Percentiles rank a stretch among this genome's conserved stretches.
phyloP scores from a whole-genome alignment of 2,888 invertebrate genomes.

The Agriopis aurantiaria region DNA sequence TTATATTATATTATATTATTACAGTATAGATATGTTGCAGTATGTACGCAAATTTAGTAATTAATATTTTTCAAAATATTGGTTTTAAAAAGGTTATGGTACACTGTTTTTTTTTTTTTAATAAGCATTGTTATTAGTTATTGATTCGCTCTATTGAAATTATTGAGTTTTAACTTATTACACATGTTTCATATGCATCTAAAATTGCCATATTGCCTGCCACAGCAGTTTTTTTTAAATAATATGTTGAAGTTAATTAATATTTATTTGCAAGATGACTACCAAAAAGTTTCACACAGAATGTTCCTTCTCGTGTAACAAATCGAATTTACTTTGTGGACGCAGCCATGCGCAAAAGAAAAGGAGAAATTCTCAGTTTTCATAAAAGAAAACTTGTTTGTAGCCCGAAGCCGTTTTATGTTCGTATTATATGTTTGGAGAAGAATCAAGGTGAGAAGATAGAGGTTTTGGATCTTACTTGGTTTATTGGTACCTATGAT shows the following conservation, averaged over 20 bases:
- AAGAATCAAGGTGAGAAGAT: background rate
- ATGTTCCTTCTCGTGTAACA: constrained; percentile 28
- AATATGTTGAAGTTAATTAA: background rate
- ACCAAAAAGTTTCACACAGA: constrained; percentile 19
- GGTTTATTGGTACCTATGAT: background rate
- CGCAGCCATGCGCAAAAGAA: constrained; percentile 25
- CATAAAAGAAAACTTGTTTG: constrained; percentile 5
- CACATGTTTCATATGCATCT: too few relatives aligned
- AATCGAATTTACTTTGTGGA: constrained; percentile 32
- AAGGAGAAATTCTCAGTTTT: constrained; percentile 17
- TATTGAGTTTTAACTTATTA: too few relatives aligned
- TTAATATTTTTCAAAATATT: background rate
- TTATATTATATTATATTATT: too few relatives aligned
- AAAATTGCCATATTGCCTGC: too few relatives aligned
- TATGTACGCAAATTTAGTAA: too few relatives aligned
- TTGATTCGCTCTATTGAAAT: too few relatives aligned
- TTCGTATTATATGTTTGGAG: background rate
- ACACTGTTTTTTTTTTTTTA: too few relatives aligned
- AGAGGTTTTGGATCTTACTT: background rate
- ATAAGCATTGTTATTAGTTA: too few relatives aligned
- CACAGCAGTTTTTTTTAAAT: too few relatives aligned
- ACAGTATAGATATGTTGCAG: too few relatives aligned
- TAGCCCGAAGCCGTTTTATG: constrained; percentile 5
- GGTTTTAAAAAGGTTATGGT: too few relatives aligned
- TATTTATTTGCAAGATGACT: background rate